These are phyloP conservation scores for Colaptes auratus DNA, from an alignment of 2,113 vertebrate genomes.

Conservation along the genomic window DNA sequence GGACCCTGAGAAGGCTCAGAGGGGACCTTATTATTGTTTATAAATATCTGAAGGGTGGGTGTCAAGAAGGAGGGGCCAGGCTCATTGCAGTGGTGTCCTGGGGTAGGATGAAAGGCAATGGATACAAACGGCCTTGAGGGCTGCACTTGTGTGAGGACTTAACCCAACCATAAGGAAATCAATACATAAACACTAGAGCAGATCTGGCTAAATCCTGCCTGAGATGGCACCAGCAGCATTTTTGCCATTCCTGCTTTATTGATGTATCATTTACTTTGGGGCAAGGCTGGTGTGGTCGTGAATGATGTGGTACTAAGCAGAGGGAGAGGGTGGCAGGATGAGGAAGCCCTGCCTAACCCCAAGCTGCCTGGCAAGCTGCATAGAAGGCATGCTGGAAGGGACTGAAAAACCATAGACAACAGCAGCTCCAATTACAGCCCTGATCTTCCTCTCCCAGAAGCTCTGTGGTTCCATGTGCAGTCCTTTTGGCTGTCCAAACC, in stretches of 20 bases:
- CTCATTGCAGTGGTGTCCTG: too few species aligned
- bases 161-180: neutral
- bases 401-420: neutral
- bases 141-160: neutral
- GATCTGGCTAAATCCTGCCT: neutral
- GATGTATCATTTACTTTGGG: neutral
- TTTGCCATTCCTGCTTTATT: neutral
- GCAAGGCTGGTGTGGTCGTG: neutral
- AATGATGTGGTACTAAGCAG: neutral
- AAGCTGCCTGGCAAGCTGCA: rapidly evolving
- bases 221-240: neutral
- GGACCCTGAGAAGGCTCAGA: too few species aligned
- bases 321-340: neutral
- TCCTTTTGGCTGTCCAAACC: neutral
- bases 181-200: neutral
- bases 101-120: too few species aligned
- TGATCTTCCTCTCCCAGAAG: neutral
- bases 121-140: neutral
- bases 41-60: too few species aligned
- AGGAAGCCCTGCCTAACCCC: neutral
- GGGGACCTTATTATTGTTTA: too few species aligned
- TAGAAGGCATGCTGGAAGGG: neutral
- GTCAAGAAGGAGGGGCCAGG: too few species aligned
- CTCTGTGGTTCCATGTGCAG: neutral
- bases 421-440: neutral